phyloP scores from a whole-genome alignment of 2,113 vertebrate species.

The Chaenocephalus aceratus region DNA sequence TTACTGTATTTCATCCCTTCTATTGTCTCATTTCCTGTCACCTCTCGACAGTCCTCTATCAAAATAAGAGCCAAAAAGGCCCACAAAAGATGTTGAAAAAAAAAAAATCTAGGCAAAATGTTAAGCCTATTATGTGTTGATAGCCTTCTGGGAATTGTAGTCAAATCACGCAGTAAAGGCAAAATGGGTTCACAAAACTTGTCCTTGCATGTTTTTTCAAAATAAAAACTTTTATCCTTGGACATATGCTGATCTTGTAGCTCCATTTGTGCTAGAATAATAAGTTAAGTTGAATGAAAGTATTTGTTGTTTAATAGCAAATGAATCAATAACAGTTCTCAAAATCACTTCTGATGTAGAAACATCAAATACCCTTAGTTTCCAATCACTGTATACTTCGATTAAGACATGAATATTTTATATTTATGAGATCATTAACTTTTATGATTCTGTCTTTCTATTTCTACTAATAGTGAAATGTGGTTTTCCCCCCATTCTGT shows the following conservation, averaged over 20 bases:
- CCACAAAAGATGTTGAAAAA: neutral
- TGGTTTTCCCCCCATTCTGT: neutral
- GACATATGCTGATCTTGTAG: too few species aligned
- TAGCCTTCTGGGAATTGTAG: conserved; percentile 2
- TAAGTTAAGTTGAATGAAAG: too few species aligned
- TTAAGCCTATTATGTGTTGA: neutral
- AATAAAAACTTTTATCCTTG: neutral
- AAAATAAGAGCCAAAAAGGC: neutral
- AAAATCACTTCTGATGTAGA: too few species aligned
- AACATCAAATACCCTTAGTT: neutral
- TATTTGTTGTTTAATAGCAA: too few species aligned
- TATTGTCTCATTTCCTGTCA: neutral
- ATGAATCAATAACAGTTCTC: too few species aligned
- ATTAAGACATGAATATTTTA: neutral
- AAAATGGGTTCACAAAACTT: too few species aligned
- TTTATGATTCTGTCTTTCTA: neutral
- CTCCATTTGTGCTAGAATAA: too few species aligned
- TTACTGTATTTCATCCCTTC: neutral
- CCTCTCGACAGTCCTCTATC: neutral
- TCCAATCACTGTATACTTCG: neutral
- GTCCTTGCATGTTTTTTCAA: neutral
- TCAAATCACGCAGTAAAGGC: neutral
- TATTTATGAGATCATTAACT: neutral
- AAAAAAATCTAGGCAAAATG: neutral
- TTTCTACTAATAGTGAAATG: neutral